Conservation (phyloP, 2,113 vertebrate species). For the Leucoraja erinaceus region DNA sequence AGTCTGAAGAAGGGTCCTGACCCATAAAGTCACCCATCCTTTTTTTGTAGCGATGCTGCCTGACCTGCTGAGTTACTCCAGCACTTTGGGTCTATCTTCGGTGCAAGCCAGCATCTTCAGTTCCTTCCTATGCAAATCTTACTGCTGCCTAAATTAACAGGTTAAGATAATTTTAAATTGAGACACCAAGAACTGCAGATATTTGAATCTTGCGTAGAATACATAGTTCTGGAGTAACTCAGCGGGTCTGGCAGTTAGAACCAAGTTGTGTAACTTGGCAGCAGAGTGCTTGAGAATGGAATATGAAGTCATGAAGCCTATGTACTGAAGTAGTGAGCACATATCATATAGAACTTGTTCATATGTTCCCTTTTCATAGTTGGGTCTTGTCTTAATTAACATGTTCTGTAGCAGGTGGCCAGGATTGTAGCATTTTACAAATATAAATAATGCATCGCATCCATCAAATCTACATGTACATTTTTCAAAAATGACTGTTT, state of each 20-base stretch:
- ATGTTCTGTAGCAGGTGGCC: constrained; percentile 19
- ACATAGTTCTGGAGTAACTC: no score
- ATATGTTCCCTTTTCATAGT: background rate
- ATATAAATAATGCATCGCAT: constrained; percentile 26
- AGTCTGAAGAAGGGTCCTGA: no score
- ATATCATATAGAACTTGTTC: background rate
- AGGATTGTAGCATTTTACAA: constrained; percentile 22
- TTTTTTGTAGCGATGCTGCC: no score
- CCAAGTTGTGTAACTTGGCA: background rate
- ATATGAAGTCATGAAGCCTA: background rate
- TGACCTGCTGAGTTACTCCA: no score
- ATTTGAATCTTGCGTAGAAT: no score
- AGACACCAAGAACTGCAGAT: no score
- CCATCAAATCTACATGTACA: constrained; percentile 33
- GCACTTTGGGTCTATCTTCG: no score
- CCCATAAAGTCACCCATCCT: no score
- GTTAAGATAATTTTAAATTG: background rate
- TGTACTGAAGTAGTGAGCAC: background rate
- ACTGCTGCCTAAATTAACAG: background rate
- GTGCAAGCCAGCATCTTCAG: no score
- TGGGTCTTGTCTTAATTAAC: constrained; percentile 26
- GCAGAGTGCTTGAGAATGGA: background rate
- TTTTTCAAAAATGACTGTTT: constrained; percentile 36
- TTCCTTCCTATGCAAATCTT: background rate
- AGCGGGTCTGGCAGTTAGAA: background rate